Evolutionary conservation across 1,140 invertebrate species (phyloP).

Genomic region (Penaeus japonicus): DNA sequence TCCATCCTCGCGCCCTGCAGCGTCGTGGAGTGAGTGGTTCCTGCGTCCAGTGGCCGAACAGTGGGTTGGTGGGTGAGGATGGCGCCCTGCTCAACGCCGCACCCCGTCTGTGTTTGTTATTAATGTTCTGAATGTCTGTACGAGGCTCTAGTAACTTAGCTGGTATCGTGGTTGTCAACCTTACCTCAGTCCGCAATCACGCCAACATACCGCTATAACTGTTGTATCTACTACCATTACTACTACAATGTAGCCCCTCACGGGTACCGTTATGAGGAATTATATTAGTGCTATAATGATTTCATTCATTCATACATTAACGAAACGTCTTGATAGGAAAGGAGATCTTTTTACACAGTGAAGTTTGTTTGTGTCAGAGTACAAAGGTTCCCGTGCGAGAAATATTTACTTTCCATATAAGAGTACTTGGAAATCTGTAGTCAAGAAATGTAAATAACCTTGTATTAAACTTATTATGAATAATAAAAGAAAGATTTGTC

Average conservation of each 20-base stretch:
- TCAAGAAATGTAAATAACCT: slow-evolving; percentile 53
- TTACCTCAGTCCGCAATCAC: neutral
- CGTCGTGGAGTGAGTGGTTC: neutral
- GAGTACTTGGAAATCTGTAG: slow-evolving; percentile 49
- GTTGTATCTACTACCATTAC: slow-evolving; percentile 28
- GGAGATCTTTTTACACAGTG: slow-evolving; percentile 26
- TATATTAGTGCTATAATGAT: slow-evolving; percentile 13
- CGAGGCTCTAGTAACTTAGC: slow-evolving; percentile 48
- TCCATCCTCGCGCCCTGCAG: neutral
- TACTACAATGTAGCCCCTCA: slow-evolving; percentile 28
- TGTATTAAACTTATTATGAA: slow-evolving; percentile 57
- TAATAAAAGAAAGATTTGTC: slow-evolving; percentile 57
- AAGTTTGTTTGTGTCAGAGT: slow-evolving; percentile 42
- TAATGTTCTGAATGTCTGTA: slow-evolving; percentile 55
- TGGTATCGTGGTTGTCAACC: slow-evolving; percentile 35
- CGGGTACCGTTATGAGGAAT: slow-evolving; percentile 11
- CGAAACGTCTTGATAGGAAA: slow-evolving; percentile 26
- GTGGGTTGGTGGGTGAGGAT: slow-evolving; percentile 24
- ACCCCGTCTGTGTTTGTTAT: slow-evolving; percentile 50
- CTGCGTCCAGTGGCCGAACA: slow-evolving; percentile 17
- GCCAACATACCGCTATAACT: slow-evolving; percentile 20
- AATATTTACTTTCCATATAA: slow-evolving; percentile 36
- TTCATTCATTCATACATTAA: slow-evolving; percentile 22
- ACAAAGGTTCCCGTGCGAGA: slow-evolving; percentile 49
- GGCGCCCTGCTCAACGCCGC: slow-evolving; percentile 14